Conservation (phyloP, 2,888 invertebrate species). For the Brenthis ino region DNA sequence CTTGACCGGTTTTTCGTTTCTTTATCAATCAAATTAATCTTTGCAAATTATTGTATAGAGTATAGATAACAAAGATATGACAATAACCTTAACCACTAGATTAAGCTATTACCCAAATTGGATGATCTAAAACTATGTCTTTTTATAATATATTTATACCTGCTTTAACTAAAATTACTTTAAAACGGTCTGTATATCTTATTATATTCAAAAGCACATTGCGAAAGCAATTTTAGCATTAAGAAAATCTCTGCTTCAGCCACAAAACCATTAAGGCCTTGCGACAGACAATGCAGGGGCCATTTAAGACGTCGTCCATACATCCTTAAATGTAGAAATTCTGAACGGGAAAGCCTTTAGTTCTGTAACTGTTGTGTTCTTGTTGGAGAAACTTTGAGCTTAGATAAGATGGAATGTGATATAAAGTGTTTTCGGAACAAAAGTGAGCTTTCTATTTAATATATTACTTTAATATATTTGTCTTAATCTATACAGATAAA, state of each 20-base stretch:
- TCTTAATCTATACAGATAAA: no score
- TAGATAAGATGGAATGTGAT: conserved; percentile 16
- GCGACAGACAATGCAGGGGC: conserved; percentile 37
- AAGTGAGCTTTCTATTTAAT: background rate
- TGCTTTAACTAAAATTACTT: background rate
- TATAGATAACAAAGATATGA: no score
- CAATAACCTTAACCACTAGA: no score
- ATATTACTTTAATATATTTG: background rate
- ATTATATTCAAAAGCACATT: background rate
- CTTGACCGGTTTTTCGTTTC: no score
- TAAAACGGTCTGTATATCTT: background rate
- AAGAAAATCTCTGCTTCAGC: conserved; percentile 38
- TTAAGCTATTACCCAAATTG: no score
- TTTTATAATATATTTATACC: no score
- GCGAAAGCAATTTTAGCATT: conserved; percentile 32
- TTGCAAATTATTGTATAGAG: no score
- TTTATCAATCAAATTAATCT: no score
- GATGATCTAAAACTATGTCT: no score
- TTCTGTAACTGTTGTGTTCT: conserved; percentile 29
- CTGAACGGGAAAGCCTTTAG: conserved; percentile 32
- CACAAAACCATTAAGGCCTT: conserved; percentile 36
- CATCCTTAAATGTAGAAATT: conserved; percentile 34
- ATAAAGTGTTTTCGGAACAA: conserved; percentile 15
- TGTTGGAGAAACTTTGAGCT: conserved; percentile 29
- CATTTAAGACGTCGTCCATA: conserved; percentile 38